A percentile compares a stretch with the other conserved stretches of the same genome.
These are phyloP conservation scores for Drosophila rubida DNA, from an alignment of 2,888 invertebrate species.

Conservation along the genomic window DNA sequence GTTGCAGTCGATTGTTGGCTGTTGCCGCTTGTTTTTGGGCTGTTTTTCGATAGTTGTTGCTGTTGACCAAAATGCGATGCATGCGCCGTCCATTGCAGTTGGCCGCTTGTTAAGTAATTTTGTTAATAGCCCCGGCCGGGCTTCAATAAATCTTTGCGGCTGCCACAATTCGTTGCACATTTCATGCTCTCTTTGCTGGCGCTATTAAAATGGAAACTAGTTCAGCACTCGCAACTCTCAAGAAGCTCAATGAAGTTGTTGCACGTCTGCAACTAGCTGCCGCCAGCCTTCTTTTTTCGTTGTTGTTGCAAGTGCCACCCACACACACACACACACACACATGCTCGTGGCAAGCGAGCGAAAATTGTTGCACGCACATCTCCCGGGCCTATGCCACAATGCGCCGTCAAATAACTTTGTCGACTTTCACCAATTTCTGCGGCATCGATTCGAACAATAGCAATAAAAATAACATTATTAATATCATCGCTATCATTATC, in stretches of 20 bases:
- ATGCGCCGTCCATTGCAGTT: conserved; percentile 66
- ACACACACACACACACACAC: conserved; percentile 26
- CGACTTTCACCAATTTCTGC: conserved; percentile 73
- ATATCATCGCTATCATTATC: conserved; percentile 20
- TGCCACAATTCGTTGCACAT: conserved; percentile 79
- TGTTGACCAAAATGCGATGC: conserved; percentile 57
- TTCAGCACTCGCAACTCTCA: conserved; percentile 49
- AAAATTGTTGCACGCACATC: conserved; percentile 72
- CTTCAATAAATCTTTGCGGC: conserved; percentile 78
- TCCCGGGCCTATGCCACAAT: neutral
- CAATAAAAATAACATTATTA: conserved; percentile 34
- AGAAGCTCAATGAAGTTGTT: conserved; percentile 68
- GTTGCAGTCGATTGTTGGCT: conserved; percentile 7
- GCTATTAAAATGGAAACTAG: conserved; percentile 75
- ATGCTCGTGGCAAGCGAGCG: conserved; percentile 15
- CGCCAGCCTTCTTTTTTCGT: too few species aligned
- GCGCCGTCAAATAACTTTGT: conserved; percentile 51
- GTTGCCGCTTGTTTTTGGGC: conserved; percentile 7
- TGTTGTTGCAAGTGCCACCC: conserved; percentile 35
- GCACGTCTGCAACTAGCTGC: conserved; percentile 15
- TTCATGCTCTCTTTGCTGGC: conserved; percentile 76
- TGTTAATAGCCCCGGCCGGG: conserved; percentile 72
- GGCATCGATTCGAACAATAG: conserved; percentile 57
- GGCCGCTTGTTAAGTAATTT: conserved; percentile 78
- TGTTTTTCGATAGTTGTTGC: conserved; percentile 30